Conservation (phyloP, 2,113 vertebrate genomes). For the Aphelocoma coerulescens region DNA sequence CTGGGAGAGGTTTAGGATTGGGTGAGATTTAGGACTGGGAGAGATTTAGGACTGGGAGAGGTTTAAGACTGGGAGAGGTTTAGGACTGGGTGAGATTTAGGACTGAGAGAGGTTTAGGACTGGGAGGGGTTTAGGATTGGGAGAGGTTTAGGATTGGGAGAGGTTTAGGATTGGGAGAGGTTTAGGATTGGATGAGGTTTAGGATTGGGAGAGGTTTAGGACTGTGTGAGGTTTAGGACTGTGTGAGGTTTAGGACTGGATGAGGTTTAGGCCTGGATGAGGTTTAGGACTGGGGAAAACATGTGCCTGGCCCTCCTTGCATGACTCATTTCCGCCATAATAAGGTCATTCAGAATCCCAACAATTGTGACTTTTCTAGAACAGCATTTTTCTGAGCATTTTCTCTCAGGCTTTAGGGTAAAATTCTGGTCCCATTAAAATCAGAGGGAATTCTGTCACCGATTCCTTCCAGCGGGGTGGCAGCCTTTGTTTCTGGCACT, state of each 20-base stretch:
- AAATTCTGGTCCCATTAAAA: background rate
- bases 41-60: fast-evolving
- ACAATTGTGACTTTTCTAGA: background rate
- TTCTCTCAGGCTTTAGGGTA: background rate
- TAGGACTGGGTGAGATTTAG: background rate
- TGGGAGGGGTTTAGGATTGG: background rate
- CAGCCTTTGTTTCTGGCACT: background rate
- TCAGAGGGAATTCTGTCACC: background rate
- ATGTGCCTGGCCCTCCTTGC: background rate
- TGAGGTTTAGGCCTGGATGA: background rate
- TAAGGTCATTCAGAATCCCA: background rate
- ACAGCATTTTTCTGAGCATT: background rate
- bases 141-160: fast-evolving
- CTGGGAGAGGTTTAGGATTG: fast-evolving
- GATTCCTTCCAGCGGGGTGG: background rate
- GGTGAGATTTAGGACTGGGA: fast-evolving
- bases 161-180: no score
- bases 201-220: fast-evolving
- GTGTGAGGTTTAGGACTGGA: background rate
- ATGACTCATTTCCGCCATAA: background rate
- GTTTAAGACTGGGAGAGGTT: background rate
- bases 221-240: fast-evolving
- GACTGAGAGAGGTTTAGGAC: fast-evolving
- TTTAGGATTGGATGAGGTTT: background rate
- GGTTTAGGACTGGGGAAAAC: background rate